Base-by-base conservation (phyloP, 2,797 vertebrate genomes). In the Botia almorhae region DNA sequence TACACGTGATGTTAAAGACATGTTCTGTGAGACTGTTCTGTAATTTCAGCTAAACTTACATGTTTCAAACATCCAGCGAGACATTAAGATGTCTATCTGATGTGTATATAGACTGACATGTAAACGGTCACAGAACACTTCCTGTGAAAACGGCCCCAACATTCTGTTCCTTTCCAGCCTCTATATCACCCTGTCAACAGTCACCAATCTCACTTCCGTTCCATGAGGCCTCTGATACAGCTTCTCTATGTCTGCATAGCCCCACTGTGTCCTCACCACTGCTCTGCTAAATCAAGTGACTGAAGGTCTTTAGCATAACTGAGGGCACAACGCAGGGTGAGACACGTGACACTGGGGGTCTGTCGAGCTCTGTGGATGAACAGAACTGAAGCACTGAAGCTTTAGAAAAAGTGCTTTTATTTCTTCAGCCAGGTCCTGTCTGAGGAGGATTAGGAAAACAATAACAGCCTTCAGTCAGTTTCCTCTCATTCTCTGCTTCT, bases 381-480 rank as follows among this genome's bases (percentile, higher is more conserved):
- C 26, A 46, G 46, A 71, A 69, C 8, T 39, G 3, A 33, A 33
- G 33, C 69, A 71, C n/a, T 26, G 46, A 23, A 58, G 23, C 83
- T 51, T 51, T 60, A 76, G 10, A 80, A 23, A n/a, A 78, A 60
- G 69, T 46, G 36, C 14, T 64, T 77, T 50, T 82, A 69, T 81
- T 68, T 61, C 11, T 79, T 50, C 51, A 67, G 17, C 50, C 55
- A 16, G 69, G 65, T 83, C 68, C 55, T 12, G n/a, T 81, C 51
- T 74, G 70, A 83, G 51, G 70, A 43, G 73, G 74, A 82, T 83
- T 81, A 80, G 21, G 6, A 6, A 55, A 75, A 83, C 73, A 82
- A 76, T 82, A 61, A 78, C 51, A 33, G 65, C 77, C 81, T 83
- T 87, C 13, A 74, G 69, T 17, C 55, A 61, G 56, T 46, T 76